Base-by-base conservation (phyloP, 2,797 vertebrate genomes). In the Silurus lanzhouensis region DNA sequence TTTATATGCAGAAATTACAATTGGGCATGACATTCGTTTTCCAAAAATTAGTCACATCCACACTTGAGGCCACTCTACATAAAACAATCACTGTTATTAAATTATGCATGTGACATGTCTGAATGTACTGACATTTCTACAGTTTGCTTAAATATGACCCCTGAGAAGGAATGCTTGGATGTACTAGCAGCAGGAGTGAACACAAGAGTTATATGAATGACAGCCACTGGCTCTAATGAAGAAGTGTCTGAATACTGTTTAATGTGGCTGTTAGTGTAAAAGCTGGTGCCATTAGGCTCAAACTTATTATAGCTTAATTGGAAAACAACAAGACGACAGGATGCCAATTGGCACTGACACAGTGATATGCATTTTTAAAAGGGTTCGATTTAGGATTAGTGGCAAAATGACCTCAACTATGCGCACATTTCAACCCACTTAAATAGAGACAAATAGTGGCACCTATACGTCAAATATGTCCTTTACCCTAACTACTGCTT, bases 151-250 rank as follows among this genome's bases (percentile, higher is more conserved):
- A 71, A 71, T 44, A 71, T 71, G 8, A 44, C 8, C 31, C 15
- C 83, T 3, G 46, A 87, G 64, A 63, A 89, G 87, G 90, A 72
- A 9, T 80, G n/a, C 1, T 64, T 88, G 90, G 90, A 72, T 90
- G 19, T 91, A 88, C 85, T 87, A 90, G 90, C 90, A 93, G 75
- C 90, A 91, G 76, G 90, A 88, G 91, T 94, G 89, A 93, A 90
- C 71, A 19, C 61, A 68, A 78, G 19, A 31, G 44, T 76, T 78
- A 2, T 60, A 14, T 72, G 27, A 25, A 85, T 84, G 19, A 76
- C 25, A 55, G 44, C 20, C 14, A n/a, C 9, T 60, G 86, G 78
- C 55, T 82, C 46, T 67, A 44, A 83, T 55, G 71, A 82, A 84
- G 25, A 27, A 61, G 1, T 67, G 10, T 60, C 27, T 27, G 8